Percentiles rank a stretch among this genome's conserved stretches.
These are phyloP conservation scores for Vulpes ferrilata DNA, from an alignment of 2,113 vertebrate genomes.

Conservation along the genomic window DNA sequence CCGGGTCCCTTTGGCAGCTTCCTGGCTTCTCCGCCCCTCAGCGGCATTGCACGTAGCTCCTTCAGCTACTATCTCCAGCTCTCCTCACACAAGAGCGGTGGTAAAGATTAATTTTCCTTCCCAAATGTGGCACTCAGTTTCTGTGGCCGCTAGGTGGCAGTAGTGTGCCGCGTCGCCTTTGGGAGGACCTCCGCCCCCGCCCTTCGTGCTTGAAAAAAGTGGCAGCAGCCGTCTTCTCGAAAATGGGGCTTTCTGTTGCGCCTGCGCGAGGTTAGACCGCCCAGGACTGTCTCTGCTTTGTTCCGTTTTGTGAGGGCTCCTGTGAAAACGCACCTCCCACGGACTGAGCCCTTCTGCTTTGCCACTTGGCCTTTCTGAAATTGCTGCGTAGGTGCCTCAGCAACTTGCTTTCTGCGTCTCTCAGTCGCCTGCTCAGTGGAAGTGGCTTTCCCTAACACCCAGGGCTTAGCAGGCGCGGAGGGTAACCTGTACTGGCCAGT, in stretches of 20 bases:
- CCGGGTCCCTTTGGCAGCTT: accelerated
- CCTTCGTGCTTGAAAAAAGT: not conserved
- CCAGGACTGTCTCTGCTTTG: not conserved
- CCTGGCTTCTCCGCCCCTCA: not conserved
- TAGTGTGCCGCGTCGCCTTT: not conserved
- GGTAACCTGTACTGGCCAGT: not conserved
- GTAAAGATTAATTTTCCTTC: not conserved
- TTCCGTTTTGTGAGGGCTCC: not conserved
- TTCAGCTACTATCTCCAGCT: no score
- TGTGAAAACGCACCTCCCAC: not conserved
- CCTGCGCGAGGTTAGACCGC: not conserved
- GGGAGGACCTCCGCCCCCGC: not conserved
- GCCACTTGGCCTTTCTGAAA: accelerated
- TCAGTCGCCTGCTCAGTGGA: not conserved
- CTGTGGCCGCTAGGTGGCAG: not conserved
- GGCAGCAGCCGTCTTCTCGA: accelerated
- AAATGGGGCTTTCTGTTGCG: accelerated
- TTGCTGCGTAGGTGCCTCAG: not conserved
- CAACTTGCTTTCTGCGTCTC: not conserved
- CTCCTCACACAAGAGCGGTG: no score
- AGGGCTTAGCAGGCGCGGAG: not conserved
- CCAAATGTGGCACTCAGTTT: not conserved
- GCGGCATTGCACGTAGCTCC: not conserved
- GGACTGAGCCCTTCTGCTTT: not conserved
- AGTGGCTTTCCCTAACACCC: not conserved